Percentiles rank a stretch among this genome's conserved stretches.
Conservation (phyloP, 2,888 invertebrate species). For the Dryocosmus kuriphilus region DNA sequence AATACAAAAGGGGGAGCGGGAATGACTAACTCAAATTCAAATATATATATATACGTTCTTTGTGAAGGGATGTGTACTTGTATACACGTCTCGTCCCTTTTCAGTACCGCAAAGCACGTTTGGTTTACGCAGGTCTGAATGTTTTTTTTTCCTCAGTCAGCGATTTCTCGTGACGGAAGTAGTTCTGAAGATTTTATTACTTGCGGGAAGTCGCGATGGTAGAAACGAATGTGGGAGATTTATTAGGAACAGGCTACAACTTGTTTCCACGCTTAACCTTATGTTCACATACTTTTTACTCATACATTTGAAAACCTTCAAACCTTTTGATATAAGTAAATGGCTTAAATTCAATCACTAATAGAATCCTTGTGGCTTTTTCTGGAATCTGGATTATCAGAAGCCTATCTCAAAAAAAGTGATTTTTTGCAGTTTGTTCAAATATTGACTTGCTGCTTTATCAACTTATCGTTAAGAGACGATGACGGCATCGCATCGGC, state of each 20-base stretch:
- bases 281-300: background rate
- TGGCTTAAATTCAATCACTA: too few species aligned
- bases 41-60: slow-evolving; percentile 6
- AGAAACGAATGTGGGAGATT: slow-evolving; percentile 26
- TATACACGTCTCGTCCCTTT: slow-evolving; percentile 13
- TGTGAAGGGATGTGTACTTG: background rate
- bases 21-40: slow-evolving; percentile 32
- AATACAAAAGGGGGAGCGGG: slow-evolving; percentile 25
- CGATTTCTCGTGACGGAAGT: slow-evolving; percentile 39
- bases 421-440: background rate
- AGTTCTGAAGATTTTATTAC: slow-evolving; percentile 39
- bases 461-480: background rate
- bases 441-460: slow-evolving; percentile 2
- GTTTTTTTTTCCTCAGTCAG: slow-evolving; percentile 1
- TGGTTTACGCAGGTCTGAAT: slow-evolving; percentile 14
- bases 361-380: too few species aligned
- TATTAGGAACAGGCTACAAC: slow-evolving; percentile 26
- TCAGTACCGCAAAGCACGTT: slow-evolving; percentile 31
- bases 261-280: background rate
- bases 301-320: background rate
- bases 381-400: too few species aligned
- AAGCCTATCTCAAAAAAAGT: background rate
- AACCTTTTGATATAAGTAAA: too few species aligned
- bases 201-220: slow-evolving; percentile 30
- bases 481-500: background rate